A percentile compares a stretch with the other conserved stretches of the same genome.
phyloP scores from a whole-genome alignment of 2,888 invertebrate species.

The Andrena bucephala region DNA sequence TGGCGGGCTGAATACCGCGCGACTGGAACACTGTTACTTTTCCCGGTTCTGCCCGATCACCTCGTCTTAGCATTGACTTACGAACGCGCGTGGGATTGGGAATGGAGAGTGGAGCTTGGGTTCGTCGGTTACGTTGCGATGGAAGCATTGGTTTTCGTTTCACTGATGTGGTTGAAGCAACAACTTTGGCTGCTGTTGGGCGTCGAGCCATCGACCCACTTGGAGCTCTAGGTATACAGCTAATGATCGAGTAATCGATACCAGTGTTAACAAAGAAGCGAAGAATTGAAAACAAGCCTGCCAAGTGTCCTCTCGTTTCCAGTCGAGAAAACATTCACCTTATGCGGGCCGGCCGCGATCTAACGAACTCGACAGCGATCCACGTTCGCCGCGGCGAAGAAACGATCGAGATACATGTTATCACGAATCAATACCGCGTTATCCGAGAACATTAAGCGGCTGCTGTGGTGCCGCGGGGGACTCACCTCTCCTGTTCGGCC shows the following conservation, averaged over 20 bases:
- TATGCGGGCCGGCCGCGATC: not conserved
- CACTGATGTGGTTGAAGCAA: not conserved
- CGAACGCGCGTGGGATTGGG: constrained; percentile 15
- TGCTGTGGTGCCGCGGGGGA: not conserved
- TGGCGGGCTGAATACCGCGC: not conserved
- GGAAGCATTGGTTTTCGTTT: constrained; percentile 3
- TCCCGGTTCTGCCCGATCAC: constrained; percentile 4
- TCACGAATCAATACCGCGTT: constrained; percentile 20
- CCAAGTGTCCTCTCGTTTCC: not conserved
- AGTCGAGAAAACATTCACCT: not conserved
- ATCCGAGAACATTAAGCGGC: constrained; percentile 13
- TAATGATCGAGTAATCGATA: not conserved
- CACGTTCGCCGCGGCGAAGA: not conserved
- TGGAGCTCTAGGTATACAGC: not conserved
- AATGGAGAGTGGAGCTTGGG: not conserved
- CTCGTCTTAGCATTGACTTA: not conserved
- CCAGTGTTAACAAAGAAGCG: not conserved
- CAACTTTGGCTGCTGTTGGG: not conserved
- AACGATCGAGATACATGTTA: not conserved
- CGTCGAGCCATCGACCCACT: not conserved
- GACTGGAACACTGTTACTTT: constrained; percentile 19
- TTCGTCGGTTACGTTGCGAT: not conserved
- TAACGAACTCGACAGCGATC: not conserved
- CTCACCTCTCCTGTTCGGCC: constrained; percentile 86
- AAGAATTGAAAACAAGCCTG: not conserved